phyloP scores from a whole-genome alignment of 2,797 vertebrate genomes.

The Oryzias dopingdopingensis region DNA sequence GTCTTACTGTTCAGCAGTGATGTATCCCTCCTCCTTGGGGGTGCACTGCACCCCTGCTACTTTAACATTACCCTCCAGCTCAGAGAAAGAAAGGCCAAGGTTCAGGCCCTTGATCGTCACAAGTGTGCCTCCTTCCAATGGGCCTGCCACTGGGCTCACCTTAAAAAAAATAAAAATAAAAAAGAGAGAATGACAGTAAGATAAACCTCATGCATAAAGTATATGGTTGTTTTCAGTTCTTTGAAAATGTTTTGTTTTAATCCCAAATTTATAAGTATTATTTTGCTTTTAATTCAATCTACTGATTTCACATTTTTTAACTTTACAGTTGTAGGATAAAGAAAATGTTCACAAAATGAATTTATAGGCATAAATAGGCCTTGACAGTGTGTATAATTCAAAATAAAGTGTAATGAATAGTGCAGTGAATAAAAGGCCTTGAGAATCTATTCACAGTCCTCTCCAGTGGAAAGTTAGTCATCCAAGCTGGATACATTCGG shows the following conservation, averaged over 20 bases:
- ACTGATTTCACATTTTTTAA: too few species aligned
- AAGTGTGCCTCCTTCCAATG: constrained; percentile 88
- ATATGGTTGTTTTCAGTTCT: too few species aligned
- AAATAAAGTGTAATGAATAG: constrained; percentile 53
- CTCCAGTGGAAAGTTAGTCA: constrained; percentile 38
- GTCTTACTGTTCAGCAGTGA: constrained; percentile 93
- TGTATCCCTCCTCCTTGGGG: constrained; percentile 84
- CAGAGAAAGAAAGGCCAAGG: constrained; percentile 91
- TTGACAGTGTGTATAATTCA: constrained; percentile 32
- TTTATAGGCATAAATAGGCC: not conserved
- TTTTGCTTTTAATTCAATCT: too few species aligned
- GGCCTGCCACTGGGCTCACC: constrained; percentile 91
- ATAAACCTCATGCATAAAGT: not conserved
- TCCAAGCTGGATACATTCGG: constrained; percentile 40
- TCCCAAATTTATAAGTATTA: too few species aligned
- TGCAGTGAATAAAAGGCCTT: constrained; percentile 32
- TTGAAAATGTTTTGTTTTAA: too few species aligned
- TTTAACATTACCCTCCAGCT: constrained; percentile 89
- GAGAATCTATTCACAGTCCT: constrained; percentile 29
- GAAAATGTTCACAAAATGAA: not conserved
- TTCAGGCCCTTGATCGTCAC: constrained; percentile 93
- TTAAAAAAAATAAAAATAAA: constrained; percentile 29
- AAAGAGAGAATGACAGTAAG: not conserved
- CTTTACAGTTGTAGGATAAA: not conserved
- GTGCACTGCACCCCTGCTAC: constrained; percentile 89